phyloP scores from a whole-genome alignment of 53 echinoderm and acorn worm species.

The Stichopus horrens region DNA sequence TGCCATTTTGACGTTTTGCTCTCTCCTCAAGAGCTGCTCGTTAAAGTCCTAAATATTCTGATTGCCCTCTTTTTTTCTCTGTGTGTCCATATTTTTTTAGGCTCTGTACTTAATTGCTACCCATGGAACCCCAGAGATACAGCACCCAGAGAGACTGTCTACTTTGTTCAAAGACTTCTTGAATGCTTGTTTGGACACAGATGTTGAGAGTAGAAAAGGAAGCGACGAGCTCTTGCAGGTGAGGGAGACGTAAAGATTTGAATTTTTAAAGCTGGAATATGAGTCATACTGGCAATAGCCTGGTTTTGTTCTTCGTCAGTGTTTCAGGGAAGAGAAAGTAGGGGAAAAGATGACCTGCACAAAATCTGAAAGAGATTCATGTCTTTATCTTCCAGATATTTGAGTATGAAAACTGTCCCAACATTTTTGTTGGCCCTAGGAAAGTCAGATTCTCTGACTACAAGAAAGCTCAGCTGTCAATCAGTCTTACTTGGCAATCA shows the following conservation, averaged over 20 bases:
- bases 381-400: background rate
- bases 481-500: too few relatives aligned
- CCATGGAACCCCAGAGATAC: slow-evolving; percentile 94
- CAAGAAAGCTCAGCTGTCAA: too few relatives aligned
- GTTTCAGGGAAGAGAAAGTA: too few relatives aligned
- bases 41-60: background rate
- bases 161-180: slow-evolving; percentile 84
- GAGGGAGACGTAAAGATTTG: background rate
- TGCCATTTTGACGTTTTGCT: too few relatives aligned
- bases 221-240: slow-evolving; percentile 76
- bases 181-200: slow-evolving; percentile 88
- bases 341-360: too few relatives aligned
- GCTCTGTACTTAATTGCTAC: slow-evolving; percentile 98
- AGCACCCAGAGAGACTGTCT: slow-evolving; percentile 85
- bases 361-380: background rate
- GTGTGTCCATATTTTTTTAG: slow-evolving; percentile 12
- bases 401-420: too few relatives aligned
- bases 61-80: background rate
- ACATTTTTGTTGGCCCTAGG: too few relatives aligned
- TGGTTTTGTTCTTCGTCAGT: too few relatives aligned
- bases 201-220: slow-evolving; percentile 85
- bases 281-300: background rate
- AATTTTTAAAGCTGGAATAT: too few relatives aligned
- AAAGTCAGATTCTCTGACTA: too few relatives aligned
- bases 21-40: too few relatives aligned